These are phyloP conservation scores for Platypus cylindrus DNA, from an alignment of 2,888 invertebrate genomes.

Conservation along the genomic window DNA sequence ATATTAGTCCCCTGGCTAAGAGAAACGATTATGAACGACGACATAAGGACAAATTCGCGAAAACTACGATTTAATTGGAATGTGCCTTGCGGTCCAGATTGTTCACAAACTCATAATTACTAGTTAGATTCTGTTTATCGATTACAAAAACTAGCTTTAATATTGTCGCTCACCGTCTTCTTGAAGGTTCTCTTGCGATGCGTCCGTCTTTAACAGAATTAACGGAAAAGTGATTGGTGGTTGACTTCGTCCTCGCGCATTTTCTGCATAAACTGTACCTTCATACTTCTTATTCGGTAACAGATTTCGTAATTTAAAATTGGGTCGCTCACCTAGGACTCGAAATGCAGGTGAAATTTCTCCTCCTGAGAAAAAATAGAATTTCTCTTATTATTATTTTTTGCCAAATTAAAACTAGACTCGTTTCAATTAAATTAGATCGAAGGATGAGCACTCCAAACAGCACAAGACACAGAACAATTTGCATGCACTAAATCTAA, in stretches of 20 bases:
- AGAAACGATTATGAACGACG: too few relatives aligned
- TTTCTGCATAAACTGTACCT: slow-evolving; percentile 68
- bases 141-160: neutral
- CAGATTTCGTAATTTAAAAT: slow-evolving; percentile 59
- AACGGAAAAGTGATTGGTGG: slow-evolving; percentile 61
- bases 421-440: too few relatives aligned
- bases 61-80: too few relatives aligned
- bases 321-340: slow-evolving; percentile 53
- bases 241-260: slow-evolving; percentile 64
- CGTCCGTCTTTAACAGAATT: slow-evolving; percentile 30
- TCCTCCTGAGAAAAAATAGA: slow-evolving; percentile 21
- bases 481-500: slow-evolving; percentile 12
- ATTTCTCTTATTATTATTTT: neutral
- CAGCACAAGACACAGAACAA: neutral
- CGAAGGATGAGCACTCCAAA: neutral
- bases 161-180: slow-evolving; percentile 14
- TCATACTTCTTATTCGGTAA: slow-evolving; percentile 68
- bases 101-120: too few relatives aligned
- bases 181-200: slow-evolving; percentile 8
- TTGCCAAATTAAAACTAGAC: too few relatives aligned
- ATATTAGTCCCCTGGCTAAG: too few relatives aligned
- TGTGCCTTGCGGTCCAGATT: too few relatives aligned
- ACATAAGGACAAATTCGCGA: too few relatives aligned
- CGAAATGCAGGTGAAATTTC: slow-evolving; percentile 36
- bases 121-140: too few relatives aligned